A percentile compares a stretch with the other conserved stretches of the same genome.
These are phyloP conservation scores for Dermatemys mawii DNA, from an alignment of 2,113 vertebrate species.

Conservation along the genomic window DNA sequence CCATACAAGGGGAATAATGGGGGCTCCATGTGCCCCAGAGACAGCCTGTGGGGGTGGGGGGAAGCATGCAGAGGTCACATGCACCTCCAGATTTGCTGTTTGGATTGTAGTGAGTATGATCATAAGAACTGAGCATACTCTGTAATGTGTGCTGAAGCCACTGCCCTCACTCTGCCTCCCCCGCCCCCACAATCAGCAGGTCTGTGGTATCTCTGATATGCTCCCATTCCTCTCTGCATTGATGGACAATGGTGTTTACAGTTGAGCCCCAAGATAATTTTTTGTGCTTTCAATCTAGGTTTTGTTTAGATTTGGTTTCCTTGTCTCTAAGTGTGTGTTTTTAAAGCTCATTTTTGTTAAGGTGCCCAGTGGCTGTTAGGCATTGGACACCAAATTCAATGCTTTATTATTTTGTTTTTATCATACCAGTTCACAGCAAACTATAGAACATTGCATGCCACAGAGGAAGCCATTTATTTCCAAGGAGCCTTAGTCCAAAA, in stretches of 20 bases:
- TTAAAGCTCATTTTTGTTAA: constrained; percentile 32
- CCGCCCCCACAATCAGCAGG: no score
- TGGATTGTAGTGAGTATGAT: no score
- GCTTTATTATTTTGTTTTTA: background rate
- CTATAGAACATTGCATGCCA: background rate
- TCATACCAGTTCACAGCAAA: background rate
- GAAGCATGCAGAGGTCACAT: no score
- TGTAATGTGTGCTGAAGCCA: no score
- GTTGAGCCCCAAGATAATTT: background rate
- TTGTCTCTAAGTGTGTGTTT: background rate
- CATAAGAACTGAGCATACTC: no score
- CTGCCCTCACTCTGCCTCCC: no score
- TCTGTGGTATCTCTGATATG: background rate
- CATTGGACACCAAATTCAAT: background rate
- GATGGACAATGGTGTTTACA: accelerated
- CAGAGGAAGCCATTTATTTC: background rate
- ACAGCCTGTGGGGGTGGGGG: no score
- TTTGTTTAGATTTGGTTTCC: background rate
- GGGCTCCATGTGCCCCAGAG: no score
- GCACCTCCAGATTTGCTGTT: no score
- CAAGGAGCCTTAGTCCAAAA: background rate
- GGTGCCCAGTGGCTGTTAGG: background rate
- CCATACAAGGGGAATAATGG: no score
- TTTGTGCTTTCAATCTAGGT: background rate
- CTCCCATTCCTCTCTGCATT: background rate